A percentile compares a stretch with the other conserved stretches of the same genome.
These are phyloP conservation scores for Aphelenchoides avenae DNA, from an alignment of 1,140 invertebrate species.

Conservation along the genomic window DNA sequence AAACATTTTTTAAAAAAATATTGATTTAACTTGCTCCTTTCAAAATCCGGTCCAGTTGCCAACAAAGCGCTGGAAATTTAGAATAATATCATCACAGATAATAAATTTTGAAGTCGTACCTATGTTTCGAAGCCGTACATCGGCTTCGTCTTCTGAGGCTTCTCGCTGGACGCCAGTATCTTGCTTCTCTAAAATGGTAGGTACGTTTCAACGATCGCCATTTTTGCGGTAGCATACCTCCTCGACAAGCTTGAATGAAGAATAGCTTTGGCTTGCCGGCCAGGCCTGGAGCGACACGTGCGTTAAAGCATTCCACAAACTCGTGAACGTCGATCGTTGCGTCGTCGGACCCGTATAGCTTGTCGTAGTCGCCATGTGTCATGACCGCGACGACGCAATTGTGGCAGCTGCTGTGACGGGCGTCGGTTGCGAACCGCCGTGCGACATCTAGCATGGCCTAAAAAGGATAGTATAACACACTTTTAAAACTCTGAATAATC, in stretches of 20 bases:
- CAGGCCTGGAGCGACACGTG: constrained; percentile 65
- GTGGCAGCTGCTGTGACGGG: constrained; percentile 20
- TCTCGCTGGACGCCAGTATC: constrained; percentile 5
- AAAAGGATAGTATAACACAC: too few species aligned
- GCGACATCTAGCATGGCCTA: constrained; percentile 33
- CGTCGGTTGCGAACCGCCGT: constrained; percentile 13
- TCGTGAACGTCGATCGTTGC: constrained; percentile 39
- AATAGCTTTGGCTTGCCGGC: constrained; percentile 72
- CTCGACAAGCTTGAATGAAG: constrained; percentile 72
- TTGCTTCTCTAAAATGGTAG: constrained; percentile 4
- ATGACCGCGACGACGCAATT: constrained; percentile 46
- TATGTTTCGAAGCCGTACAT: background rate
- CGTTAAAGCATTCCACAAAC: constrained; percentile 64
- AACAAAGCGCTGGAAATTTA: too few species aligned
- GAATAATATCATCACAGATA: too few species aligned
- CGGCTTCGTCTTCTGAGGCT: background rate
- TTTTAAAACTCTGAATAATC: too few species aligned
- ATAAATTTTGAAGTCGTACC: too few species aligned
- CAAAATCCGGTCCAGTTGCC: too few species aligned
- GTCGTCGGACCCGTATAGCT: constrained; percentile 56
- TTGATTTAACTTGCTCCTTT: too few species aligned
- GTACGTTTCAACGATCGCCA: constrained; percentile 2
- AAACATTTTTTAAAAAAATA: too few species aligned
- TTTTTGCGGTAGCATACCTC: constrained; percentile 7
- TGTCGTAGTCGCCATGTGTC: constrained; percentile 54